phyloP scores from a whole-genome alignment of 2,888 invertebrate genomes.

The Pyrgus malvae region DNA sequence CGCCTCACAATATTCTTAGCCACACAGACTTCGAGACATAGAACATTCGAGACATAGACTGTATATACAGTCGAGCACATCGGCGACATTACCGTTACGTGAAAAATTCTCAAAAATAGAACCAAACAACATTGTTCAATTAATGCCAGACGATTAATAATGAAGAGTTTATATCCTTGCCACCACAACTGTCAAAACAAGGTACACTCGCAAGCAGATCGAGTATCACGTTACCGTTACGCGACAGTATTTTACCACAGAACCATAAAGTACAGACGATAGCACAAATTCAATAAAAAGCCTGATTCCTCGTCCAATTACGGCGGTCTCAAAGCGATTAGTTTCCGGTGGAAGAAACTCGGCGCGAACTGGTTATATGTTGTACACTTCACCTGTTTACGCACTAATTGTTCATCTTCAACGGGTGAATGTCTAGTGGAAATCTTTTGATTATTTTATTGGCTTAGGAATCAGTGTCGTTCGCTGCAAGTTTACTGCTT shows the following conservation, averaged over 20 bases:
- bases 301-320: constrained; percentile 46
- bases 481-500: too few relatives aligned
- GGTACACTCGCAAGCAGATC: constrained; percentile 28
- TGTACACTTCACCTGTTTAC: neutral
- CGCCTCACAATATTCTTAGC: too few relatives aligned
- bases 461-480: neutral
- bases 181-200: constrained; percentile 22
- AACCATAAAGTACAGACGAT: constrained; percentile 31
- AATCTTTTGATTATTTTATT: neutral
- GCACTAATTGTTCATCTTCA: neutral
- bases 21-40: too few relatives aligned
- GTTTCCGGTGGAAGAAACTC: constrained; percentile 63
- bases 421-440: neutral
- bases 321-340: constrained; percentile 58
- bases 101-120: too few relatives aligned
- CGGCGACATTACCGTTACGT: too few relatives aligned
- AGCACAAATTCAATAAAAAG: constrained; percentile 28
- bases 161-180: too few relatives aligned
- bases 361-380: constrained; percentile 19
- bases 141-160: too few relatives aligned
- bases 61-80: too few relatives aligned
- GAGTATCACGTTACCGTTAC: constrained; percentile 31
- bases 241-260: constrained; percentile 31
- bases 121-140: too few relatives aligned
- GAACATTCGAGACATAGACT: too few relatives aligned